Evolutionary conservation across 2,113 vertebrate genomes (phyloP).

Genomic region (Chaetops frenatus): DNA sequence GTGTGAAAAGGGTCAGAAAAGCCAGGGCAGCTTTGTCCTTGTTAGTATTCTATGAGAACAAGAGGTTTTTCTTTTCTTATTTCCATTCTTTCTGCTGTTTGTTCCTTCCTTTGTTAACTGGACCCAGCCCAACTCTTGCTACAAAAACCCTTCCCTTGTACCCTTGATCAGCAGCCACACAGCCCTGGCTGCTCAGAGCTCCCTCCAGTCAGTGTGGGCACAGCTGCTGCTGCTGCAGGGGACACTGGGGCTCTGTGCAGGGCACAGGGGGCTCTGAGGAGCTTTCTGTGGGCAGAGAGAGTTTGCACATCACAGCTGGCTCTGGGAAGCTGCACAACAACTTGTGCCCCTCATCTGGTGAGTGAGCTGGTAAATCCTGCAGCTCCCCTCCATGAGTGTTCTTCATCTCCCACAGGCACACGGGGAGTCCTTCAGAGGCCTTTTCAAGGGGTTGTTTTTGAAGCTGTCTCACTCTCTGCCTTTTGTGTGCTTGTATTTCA

Average conservation of each 20-base stretch:
- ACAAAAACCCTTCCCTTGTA: not conserved
- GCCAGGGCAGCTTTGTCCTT: not conserved
- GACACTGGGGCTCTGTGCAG: not conserved
- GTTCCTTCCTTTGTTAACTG: not conserved
- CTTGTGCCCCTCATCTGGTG: not conserved
- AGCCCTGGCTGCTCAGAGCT: not conserved
- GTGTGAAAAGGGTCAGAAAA: not conserved
- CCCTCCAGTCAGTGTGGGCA: fast-evolving
- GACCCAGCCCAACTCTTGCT: not conserved
- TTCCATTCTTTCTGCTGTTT: not conserved
- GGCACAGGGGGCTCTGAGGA: not conserved
- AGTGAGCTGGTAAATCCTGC: not conserved
- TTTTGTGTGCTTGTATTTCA: not conserved
- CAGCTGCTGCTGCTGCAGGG: not conserved
- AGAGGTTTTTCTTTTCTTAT: not conserved
- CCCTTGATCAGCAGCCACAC: too few species aligned
- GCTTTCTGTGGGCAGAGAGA: not conserved
- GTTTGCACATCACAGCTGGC: not conserved
- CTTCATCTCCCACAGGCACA: not conserved
- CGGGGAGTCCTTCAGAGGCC: not conserved
- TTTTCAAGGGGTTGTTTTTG: not conserved
- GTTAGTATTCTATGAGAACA: not conserved
- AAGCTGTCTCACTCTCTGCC: not conserved
- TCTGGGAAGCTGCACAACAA: not conserved
- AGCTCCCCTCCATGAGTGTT: not conserved